Evolutionary conservation across 2,888 invertebrate genomes (phyloP), one percentile per base, ranked within the genome.

Genomic region (Hemithea aestivaria): DNA sequence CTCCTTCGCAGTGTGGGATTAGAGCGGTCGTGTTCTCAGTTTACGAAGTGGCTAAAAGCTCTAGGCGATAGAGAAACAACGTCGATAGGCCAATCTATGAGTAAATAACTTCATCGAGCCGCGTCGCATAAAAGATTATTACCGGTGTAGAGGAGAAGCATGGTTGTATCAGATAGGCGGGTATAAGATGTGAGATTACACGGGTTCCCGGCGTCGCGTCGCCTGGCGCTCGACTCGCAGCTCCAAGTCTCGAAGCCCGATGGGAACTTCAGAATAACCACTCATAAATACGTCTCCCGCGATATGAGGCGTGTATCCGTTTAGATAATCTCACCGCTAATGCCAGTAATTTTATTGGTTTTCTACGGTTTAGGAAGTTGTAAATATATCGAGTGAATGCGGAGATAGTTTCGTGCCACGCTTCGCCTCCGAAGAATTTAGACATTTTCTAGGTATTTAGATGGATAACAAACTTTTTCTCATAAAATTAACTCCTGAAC

Each of bases 41-140:
- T 37, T 44, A 53, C 42, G 50, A 56, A 51, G 51, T 56, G 35
- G 51, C 35, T 34, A 35, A 27, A 40, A 36, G 40, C 35, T 40
- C 27, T 27, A 12, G 46, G 45, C 40, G 44, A 35, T 41, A 36
- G 35, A 48, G 48, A 56, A 49, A 45, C 53, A 47, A 55, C 53
- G 56, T 46, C 41, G 52, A 57, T 51, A 54, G 41, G 38, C 49
- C 60, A 60, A 65, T 67, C 55, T 53, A 54, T 48, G 54, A 53
- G 56, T 53, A 61, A 72, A 76, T 71, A 72, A 65, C 74, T 75
- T 72, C 62, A 74, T 73, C 63, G 51, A 34, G 43, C 56, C 30
- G 42, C 36, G 34, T 43, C 53, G 56, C 57, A 66, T 69, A 70
- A 72, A 73, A 71, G 62, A 67, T 70, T 68, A 72, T 68, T 63